Percentiles rank a stretch among this genome's conserved stretches.
Conservation (phyloP, 2,797 vertebrate species). For the Gadopsis marmoratus region DNA sequence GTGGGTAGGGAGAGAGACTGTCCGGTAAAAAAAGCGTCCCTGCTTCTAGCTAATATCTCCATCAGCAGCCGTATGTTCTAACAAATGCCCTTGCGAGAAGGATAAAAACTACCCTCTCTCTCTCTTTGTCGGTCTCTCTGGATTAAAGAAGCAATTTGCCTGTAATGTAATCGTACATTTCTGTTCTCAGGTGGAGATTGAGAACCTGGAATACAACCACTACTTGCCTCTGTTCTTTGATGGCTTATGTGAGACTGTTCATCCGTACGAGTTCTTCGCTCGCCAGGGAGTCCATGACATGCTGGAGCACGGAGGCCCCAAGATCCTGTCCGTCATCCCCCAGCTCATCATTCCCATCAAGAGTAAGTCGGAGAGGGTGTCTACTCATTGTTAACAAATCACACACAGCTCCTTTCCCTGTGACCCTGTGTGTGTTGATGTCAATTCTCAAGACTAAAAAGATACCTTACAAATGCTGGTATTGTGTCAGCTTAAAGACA, state of each 20-base stretch:
- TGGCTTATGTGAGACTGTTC: conserved; percentile 91
- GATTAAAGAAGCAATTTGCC: conserved; percentile 26
- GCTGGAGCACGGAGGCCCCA: conserved; percentile 92
- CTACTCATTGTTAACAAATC: conserved; percentile 21
- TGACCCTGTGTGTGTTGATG: conserved; percentile 7
- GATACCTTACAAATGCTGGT: neutral
- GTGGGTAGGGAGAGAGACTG: no score
- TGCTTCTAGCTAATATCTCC: conserved; percentile 14
- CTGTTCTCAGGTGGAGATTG: conserved; percentile 89
- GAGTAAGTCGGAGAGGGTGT: conserved; percentile 85
- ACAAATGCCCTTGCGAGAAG: conserved; percentile 34
- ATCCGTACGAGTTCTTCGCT: conserved; percentile 95
- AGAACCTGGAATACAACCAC: conserved; percentile 93
- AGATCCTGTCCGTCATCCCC: conserved; percentile 93
- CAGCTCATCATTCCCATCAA: conserved; percentile 95
- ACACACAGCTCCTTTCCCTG: conserved; percentile 18
- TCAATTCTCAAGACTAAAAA: conserved; percentile 9
- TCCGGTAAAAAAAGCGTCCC: conserved; percentile 25
- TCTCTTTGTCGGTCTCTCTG: neutral
- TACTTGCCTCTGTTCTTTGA: conserved; percentile 94
- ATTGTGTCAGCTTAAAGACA: neutral
- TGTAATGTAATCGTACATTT: conserved; percentile 48
- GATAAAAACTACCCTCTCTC: neutral
- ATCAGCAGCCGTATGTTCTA: conserved; percentile 16
- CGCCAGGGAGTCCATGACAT: conserved; percentile 94